Evolutionary conservation across 2,888 invertebrate species (phyloP), one percentile per base, ranked within the genome.

Genomic region (Petrolisthes cinctipes): DNA sequence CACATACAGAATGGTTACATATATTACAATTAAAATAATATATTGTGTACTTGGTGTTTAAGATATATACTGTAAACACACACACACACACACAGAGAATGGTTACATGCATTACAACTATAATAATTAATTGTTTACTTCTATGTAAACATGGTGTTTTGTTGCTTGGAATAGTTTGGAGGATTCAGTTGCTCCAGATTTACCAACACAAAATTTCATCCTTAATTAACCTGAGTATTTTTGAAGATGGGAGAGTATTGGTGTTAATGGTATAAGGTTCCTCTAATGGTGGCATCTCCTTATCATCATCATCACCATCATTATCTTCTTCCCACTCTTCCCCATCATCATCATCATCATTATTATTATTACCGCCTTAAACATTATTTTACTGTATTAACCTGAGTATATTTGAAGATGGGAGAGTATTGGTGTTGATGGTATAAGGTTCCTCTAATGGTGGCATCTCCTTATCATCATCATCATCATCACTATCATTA

Each of bases 401-500:
- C 86, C 86, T 86, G n/a, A 82, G n/a, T 51, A 14, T 68, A 14
- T 82, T 86, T 5, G 82, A 82, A 5, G 61, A 9, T 5, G 82
- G 71, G 7, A 79, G 23, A 54, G 57, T 53, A n/a, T 23, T 61
- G 3, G 68, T 82, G 4, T 51, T 14, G 20, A 56, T 78, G 17
- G 51, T 71, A 11, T 66, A 14, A 3, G 51, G 17, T 51, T 82
- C 82, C 23, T 75, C 81, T 54, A 86, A n/a, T 17, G 53, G 75
- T 14, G 76, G 82, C 86, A 86, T 86, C 54, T 86, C 79, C 14
- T 57, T 17, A 53, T 57, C 68, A 78, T 80, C 53, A 7, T 54
- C 14, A n/a, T 37, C 75, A 20, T 83, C 86, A 56, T 83, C 81
- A 51, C 79, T 83, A 2, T 86, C 89, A 56, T 86, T 81, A 20